These are phyloP conservation scores for Leptopilina syphax DNA, from an alignment of 2,888 invertebrate species.

Conservation along the genomic window DNA sequence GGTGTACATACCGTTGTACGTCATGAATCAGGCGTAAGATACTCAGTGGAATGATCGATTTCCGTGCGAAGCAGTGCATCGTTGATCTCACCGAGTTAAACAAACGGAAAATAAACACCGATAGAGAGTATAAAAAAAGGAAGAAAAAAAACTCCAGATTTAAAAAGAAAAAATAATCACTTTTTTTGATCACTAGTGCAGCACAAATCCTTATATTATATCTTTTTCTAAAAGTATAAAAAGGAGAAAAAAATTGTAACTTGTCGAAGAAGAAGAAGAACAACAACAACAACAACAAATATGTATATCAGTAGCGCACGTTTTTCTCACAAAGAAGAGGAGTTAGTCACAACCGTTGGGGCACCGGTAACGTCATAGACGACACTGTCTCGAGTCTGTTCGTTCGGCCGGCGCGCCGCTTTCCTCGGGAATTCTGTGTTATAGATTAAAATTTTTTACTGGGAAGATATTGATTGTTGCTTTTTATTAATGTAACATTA, in stretches of 20 bases:
- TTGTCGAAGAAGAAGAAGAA: neutral
- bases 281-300: slow-evolving; percentile 12
- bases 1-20: slow-evolving; percentile 39
- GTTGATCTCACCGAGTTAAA: slow-evolving; percentile 24
- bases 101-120: slow-evolving; percentile 29
- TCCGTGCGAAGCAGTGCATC: slow-evolving; percentile 36
- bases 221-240: neutral
- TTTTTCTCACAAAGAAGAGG: slow-evolving; percentile 5
- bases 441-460: slow-evolving; percentile 76
- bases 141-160: too few relatives aligned
- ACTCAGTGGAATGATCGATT: slow-evolving; percentile 25
- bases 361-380: slow-evolving; percentile 50
- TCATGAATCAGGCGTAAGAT: slow-evolving; percentile 34
- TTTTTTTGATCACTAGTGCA: slow-evolving; percentile 12
- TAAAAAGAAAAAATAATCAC: slow-evolving; percentile 6
- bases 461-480: slow-evolving; percentile 77
- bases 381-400: slow-evolving; percentile 49
- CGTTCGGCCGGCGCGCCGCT: slow-evolving; percentile 56
- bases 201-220: neutral
- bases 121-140: neutral
- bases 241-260: neutral
- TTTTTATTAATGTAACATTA: slow-evolving; percentile 77
- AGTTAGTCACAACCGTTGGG: slow-evolving; percentile 40
- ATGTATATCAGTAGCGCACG: neutral
- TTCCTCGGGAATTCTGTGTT: slow-evolving; percentile 70